Evolutionary conservation across 2,888 invertebrate genomes (phyloP), one percentile per base, ranked within the genome.

Genomic region (Tuta absoluta): DNA sequence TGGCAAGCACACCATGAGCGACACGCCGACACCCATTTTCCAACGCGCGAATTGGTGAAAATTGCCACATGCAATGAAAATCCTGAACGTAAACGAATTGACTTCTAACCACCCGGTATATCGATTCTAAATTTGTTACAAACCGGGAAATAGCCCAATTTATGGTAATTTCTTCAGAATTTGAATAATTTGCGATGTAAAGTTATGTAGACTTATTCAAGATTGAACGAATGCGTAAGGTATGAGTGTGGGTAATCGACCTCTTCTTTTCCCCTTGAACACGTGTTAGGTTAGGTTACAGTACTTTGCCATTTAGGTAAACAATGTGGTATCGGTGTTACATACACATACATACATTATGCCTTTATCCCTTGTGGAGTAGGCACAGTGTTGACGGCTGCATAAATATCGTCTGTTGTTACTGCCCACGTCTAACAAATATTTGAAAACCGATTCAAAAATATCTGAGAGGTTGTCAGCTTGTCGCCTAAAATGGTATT

Each of bases 201-300:
- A 62, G 28, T 17, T 65, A 62, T 62, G 62, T 62, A 61, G 64
- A 63, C 62, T 45, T 63, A 65, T 65, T 59, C 51, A 72, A 73
- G 72, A 75, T 74, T 71, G 72, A 72, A 75, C 72, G 72, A 74
- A 75, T 72, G 65, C 71, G 75, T 73, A 68, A 65, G 68, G 66
- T 24, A 41, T 38, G 66, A 69, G 75, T 73, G 76, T 74, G 72
- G 71, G 70, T 70, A 73, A 75, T 72, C 74, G 76, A 77, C 74
- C 78, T 75, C 72, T 75, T 10, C 2, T 4, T 71, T 71, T 75
- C 75, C 75, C 75, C 75, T 72, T 71, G 68, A 75, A 70, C 81
- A 81, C 77, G 77, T 79, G 79, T 74, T 73, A 66, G 64, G 66
- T 69, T 68, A 68, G 69, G 72, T 67, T 62, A 59, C 48, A 45